Base-by-base conservation (phyloP, 2,113 vertebrate genomes). In the Cricetomys ansorgei region DNA sequence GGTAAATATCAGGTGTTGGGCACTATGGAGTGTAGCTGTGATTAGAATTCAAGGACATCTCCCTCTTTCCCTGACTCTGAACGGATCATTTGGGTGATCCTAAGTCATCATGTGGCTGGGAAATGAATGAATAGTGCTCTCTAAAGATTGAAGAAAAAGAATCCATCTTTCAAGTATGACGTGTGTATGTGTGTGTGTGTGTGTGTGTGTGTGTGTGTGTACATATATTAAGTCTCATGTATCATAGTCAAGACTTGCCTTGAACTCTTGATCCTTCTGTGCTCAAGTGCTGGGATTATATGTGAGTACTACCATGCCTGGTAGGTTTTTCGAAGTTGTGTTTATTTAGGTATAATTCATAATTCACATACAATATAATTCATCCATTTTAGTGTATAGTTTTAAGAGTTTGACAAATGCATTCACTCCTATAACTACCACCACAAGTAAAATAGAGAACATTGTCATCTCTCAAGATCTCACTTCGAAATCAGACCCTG, bases 341-440 rank as follows among this genome's bases (percentile, higher is more conserved):
- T 80, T 93, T 95, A 94, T 65, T 81, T 55, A 95, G 31, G 48
- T 67, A 72, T 65, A 76, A 89, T 76, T 89, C 3, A 91, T 29
- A 81, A 92, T 65, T 89, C 1, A 67, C 21, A 89, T 8, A 43
- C 13, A 89, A n/a, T 29, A 53, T 91, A 77, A 83, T 37, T 53
- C 17, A 62, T 23, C 21, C 4, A 81, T 88, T 94, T 81, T 27
- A 62, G n/a, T n/a, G 13, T 69, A 19, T 3, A 45, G 29, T 86
- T 91, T 45, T 91, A 55, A 95, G 92, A 62, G 9, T 77, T 17
- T 96, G 86, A 73, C 19, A 72, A 64, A 86, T 43, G 37, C 34
- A 43, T 12, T 11, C 15, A 81, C 34, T 57, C 2, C 10, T 37
- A 29, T 43, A 88, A 48, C 29, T 40, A 80, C 23, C 43, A 76